A percentile compares a stretch with the other conserved stretches of the same genome.
Evolutionary conservation across 2,888 invertebrate genomes (phyloP).

Genomic region (Tyria jacobaeae): DNA sequence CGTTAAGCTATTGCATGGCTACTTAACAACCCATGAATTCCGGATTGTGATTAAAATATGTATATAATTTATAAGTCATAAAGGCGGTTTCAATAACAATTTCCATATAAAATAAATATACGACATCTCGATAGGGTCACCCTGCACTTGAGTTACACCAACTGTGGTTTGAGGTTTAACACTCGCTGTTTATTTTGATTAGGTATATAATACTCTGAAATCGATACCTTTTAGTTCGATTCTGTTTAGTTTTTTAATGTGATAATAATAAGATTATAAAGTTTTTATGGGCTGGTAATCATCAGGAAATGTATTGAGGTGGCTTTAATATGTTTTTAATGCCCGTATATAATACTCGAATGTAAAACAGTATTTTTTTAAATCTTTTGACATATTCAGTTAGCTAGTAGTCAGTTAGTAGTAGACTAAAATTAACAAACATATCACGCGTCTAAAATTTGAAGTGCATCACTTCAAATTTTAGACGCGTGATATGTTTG

Average conservation of each 20-base stretch:
- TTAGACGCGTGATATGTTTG: too few species aligned
- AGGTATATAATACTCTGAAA: slow-evolving; percentile 63
- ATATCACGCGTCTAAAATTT: too few species aligned
- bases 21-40: slow-evolving; percentile 13
- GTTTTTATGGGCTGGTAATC: background rate
- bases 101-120: slow-evolving; percentile 20
- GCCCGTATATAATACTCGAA: background rate
- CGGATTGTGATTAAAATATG: slow-evolving; percentile 14
- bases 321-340: background rate
- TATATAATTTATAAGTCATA: slow-evolving; percentile 21
- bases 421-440: too few species aligned
- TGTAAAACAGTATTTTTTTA: background rate
- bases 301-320: background rate
- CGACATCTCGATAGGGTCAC: slow-evolving; percentile 28
- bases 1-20: background rate
- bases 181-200: slow-evolving; percentile 63
- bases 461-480: too few species aligned
- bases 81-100: slow-evolving; percentile 15
- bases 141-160: slow-evolving; percentile 54
- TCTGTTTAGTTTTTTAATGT: slow-evolving; percentile 32
- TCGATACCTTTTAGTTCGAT: slow-evolving; percentile 57
- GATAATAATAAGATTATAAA: slow-evolving; percentile 7
- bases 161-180: slow-evolving; percentile 56
- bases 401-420: background rate
- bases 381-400: background rate